phyloP scores from a whole-genome alignment of 2,888 invertebrate species.

The Drosophila trichaetosa region DNA sequence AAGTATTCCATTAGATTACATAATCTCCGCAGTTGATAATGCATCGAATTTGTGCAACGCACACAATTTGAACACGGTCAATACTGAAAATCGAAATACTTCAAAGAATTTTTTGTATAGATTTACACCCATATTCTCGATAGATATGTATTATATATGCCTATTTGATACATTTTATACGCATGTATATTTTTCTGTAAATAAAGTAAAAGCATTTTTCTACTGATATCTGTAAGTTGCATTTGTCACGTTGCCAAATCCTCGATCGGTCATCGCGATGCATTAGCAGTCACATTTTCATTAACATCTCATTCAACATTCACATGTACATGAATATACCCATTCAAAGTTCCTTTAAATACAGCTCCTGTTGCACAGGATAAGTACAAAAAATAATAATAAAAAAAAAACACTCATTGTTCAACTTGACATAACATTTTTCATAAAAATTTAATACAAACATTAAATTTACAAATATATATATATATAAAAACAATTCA shows the following conservation, averaged over 20 bases:
- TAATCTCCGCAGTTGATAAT: slow-evolving; percentile 7
- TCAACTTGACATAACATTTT: slow-evolving; percentile 78
- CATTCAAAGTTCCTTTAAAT: slow-evolving; percentile 44
- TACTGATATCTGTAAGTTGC: slow-evolving; percentile 24
- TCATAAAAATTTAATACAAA: slow-evolving; percentile 78
- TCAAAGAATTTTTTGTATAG: slow-evolving; percentile 4
- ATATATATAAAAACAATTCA: slow-evolving; percentile 75
- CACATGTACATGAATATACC: slow-evolving; percentile 13
- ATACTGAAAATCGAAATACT: slow-evolving; percentile 6
- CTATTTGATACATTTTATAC: slow-evolving; percentile 31
- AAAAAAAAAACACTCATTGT: slow-evolving; percentile 45
- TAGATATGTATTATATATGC: slow-evolving; percentile 31
- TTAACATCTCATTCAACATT: slow-evolving; percentile 1
- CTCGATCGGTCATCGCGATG: not conserved
- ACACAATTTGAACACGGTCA: slow-evolving; percentile 12
- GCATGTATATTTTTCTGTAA: slow-evolving; percentile 38
- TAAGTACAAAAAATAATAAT: slow-evolving; percentile 23
- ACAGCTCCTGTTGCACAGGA: slow-evolving; percentile 33
- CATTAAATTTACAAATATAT: slow-evolving; percentile 79
- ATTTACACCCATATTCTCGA: slow-evolving; percentile 2
- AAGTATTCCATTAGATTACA: slow-evolving; percentile 25
- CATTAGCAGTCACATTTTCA: slow-evolving; percentile 8
- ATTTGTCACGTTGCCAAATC: slow-evolving; percentile 17
- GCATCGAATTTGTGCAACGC: slow-evolving; percentile 39
- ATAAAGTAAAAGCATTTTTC: slow-evolving; percentile 52